These are phyloP conservation scores for Epinotia ramella DNA, from an alignment of 2,888 invertebrate genomes.

Conservation along the genomic window DNA sequence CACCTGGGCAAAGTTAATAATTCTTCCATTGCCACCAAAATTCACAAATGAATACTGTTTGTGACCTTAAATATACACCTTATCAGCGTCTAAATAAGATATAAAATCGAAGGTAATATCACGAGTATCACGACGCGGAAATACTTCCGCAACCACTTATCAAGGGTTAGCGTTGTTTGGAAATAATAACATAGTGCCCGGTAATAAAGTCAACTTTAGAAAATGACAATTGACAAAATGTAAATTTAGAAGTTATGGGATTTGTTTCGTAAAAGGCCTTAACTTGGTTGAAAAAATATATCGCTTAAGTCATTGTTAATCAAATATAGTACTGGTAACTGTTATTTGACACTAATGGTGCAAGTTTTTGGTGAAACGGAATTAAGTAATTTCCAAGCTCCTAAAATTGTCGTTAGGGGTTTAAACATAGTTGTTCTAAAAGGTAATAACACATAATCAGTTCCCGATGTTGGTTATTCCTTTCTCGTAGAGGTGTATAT, in stretches of 20 bases:
- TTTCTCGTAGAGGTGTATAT: not conserved
- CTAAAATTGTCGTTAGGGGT: constrained; percentile 28
- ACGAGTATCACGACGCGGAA: not conserved
- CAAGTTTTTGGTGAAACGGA: constrained; percentile 42
- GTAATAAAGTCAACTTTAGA: not conserved
- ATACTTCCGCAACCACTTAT: not conserved
- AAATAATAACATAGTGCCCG: not conserved
- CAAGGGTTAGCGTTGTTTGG: not conserved
- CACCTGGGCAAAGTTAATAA: constrained; percentile 9
- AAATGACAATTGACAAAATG: not conserved
- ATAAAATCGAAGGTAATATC: not conserved
- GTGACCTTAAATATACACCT: not conserved
- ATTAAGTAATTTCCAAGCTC: constrained; percentile 37
- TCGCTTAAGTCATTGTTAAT: constrained; percentile 4
- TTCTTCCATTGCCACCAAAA: not conserved
- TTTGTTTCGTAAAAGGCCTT: not conserved
- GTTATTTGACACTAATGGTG: constrained; percentile 29
- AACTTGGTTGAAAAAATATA: not conserved
- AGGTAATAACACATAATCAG: not conserved
- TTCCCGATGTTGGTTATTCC: not conserved
- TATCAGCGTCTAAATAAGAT: not conserved
- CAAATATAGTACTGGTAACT: not conserved
- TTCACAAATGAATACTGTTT: not conserved
- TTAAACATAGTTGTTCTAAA: not conserved
- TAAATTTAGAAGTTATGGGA: not conserved